Base-by-base conservation (phyloP, 1,140 invertebrate species). In the Caenorhabditis inopinata region DNA sequence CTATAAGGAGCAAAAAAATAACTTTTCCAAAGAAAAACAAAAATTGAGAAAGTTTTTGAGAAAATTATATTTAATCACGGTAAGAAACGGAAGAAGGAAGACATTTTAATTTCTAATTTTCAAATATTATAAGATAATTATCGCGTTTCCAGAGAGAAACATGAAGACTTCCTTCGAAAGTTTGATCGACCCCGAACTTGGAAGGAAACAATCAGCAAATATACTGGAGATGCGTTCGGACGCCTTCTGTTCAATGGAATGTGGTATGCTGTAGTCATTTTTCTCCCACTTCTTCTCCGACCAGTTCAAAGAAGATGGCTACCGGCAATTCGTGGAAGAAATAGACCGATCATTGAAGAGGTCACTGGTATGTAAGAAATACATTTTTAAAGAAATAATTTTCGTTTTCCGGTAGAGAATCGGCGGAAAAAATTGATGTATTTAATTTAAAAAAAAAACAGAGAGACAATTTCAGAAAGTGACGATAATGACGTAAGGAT, bases 341-440 rank as follows among this genome's bases (percentile, higher is more conserved):
- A 68, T 38, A 32, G 58, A 0, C 58, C 58, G 5, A 68, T 32
- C 2, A 68, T 68, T 68, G 58, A 68, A 68, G 58, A 68, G 58
- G 58, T 68, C 32, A 68, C 58, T 68, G 58, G 58, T 68, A 68
- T 38, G 58, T 68, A 32, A n/a, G n/a, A n/a, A n/a, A n/a, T n/a
- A n/a, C n/a, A n/a, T n/a, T n/a, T n/a, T n/a, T n/a, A n/a, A n/a
- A n/a, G n/a, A 42, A 42, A 42, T 42, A 42, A 42, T 42, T 5
- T 14, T 42, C 14, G 38, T 42, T 7, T 42, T 42, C n/a, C n/a
- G n/a, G n/a, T n/a, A n/a, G n/a, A n/a, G n/a, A n/a, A n/a, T n/a
- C n/a, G n/a, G n/a, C n/a, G n/a, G 38, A 42, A 42, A 42, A 42
- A 42, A 42, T 42, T 42, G 38, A 42, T 7, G 14, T 14, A 5